Evolutionary conservation across 2,888 invertebrate genomes (phyloP), one percentile per base, ranked within the genome.

Genomic region (Galerucella nymphaeae): DNA sequence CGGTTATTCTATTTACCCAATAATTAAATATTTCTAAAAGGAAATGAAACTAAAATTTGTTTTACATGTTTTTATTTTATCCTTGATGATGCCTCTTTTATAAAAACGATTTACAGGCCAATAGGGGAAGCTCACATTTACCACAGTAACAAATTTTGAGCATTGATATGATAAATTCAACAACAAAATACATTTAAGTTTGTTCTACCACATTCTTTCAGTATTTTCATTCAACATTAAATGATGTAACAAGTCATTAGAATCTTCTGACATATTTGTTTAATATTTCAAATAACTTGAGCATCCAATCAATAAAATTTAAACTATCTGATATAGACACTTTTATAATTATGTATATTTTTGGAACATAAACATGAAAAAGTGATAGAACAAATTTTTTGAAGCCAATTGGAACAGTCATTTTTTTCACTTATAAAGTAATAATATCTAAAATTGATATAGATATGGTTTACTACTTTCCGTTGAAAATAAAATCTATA

Each of bases 111-210:
- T 57, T 8, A 59, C 57, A 67, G 59, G 59, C 59, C 48, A 59
- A 59, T 59, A 23, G 5, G 59, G 80, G 79, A 80, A 80, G 78
- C 80, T 79, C 77, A 78, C 81, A 79, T 78, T 74, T 74, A 79
- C 77, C 72, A 75, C 71, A 74, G 57, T 71, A 71, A 79, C 73
- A 75, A 79, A 76, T 76, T 73, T 78, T 78, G 79, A 78, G 79
- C 77, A 75, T 72, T 75, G 75, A 77, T 77, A 77, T 75, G 74
- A 77, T 55, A 76, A 73, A 75, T 48, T 63, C 69, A 76, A 75
- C 72, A 74, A 74, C 71, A 73, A 72, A 67, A 70, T 66, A 68
- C 57, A 41, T 53, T 18, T 4, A 41, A 42, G 16, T 42, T 42
- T 62, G 14, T 62, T 62, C 42, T 11, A 42, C 18, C 41, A 62